Evolutionary conservation across 2,113 vertebrate species (phyloP).

Genomic region (Gnathonemus longibarbis): DNA sequence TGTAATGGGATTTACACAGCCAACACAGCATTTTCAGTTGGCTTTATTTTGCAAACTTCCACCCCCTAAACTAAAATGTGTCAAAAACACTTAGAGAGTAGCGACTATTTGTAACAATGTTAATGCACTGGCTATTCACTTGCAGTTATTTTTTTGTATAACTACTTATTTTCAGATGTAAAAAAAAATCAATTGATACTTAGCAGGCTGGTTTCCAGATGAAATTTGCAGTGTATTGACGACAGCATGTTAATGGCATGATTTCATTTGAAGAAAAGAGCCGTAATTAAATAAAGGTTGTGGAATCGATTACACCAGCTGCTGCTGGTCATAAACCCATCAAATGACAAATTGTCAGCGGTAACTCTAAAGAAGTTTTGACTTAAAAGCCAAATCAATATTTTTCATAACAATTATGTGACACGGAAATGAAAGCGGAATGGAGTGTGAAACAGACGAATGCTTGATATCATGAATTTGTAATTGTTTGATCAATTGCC

Average conservation of each 20-base stretch:
- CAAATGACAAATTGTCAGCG: background rate
- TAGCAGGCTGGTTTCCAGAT: background rate
- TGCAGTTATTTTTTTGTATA: background rate
- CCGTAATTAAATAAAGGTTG: slow-evolving; percentile 10
- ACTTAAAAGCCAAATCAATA: slow-evolving; percentile 10
- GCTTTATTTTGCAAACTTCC: background rate
- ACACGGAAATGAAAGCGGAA: background rate
- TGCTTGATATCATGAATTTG: background rate
- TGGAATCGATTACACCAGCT: background rate
- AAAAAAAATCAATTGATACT: background rate
- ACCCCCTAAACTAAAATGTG: background rate
- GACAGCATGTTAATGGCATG: background rate
- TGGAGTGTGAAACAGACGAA: background rate
- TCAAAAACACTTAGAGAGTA: background rate
- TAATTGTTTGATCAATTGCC: background rate
- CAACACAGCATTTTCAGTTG: background rate
- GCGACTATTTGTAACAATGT: background rate
- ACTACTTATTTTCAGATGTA: background rate
- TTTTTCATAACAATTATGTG: background rate
- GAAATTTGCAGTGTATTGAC: background rate
- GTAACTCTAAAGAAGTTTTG: background rate
- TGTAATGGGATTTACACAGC: background rate
- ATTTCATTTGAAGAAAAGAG: background rate
- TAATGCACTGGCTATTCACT: background rate
- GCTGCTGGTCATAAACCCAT: background rate